phyloP scores from a whole-genome alignment of 2,888 invertebrate genomes.

The Agrochola macilenta region DNA sequence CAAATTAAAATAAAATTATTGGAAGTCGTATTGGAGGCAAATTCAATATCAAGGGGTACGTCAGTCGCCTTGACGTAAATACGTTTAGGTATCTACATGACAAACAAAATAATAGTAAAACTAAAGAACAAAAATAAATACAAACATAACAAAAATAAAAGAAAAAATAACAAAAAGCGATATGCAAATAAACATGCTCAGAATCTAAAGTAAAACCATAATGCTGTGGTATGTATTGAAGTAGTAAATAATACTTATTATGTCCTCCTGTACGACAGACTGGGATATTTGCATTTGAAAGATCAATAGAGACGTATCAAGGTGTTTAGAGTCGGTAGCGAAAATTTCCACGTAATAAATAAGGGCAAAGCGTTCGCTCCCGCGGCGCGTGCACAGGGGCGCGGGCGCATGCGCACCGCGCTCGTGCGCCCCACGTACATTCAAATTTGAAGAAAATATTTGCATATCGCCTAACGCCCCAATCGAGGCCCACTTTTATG shows the following conservation, averaged over 20 bases:
- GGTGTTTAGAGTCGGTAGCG: conserved; percentile 77
- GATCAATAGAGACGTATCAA: conserved; percentile 81
- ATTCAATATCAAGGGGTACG: conserved; percentile 80
- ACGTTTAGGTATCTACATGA: conserved; percentile 79
- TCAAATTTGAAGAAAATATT: conserved; percentile 88
- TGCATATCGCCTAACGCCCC: conserved; percentile 90
- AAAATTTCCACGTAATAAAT: conserved; percentile 83
- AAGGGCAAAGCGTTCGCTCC: conserved; percentile 79
- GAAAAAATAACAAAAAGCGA: conserved; percentile 82
- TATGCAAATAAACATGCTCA: conserved; percentile 86
- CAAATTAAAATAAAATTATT: conserved; percentile 88
- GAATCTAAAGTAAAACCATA: conserved; percentile 68
- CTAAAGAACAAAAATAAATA: conserved; percentile 89
- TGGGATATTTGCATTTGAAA: conserved; percentile 86
- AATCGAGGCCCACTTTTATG: conserved; percentile 86
- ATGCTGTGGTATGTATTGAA: conserved; percentile 66
- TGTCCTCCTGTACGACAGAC: conserved; percentile 72
- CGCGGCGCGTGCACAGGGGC: conserved; percentile 83
- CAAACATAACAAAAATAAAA: conserved; percentile 88
- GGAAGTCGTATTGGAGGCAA: conserved; percentile 89
- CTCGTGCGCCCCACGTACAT: conserved; percentile 77
- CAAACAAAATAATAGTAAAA: conserved; percentile 85
- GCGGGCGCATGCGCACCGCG: conserved; percentile 73
- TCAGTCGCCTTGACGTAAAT: conserved; percentile 77
- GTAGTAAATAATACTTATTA: conserved; percentile 77